phyloP scores from a whole-genome alignment of 2,797 vertebrate species.

The Chrosomus eos region DNA sequence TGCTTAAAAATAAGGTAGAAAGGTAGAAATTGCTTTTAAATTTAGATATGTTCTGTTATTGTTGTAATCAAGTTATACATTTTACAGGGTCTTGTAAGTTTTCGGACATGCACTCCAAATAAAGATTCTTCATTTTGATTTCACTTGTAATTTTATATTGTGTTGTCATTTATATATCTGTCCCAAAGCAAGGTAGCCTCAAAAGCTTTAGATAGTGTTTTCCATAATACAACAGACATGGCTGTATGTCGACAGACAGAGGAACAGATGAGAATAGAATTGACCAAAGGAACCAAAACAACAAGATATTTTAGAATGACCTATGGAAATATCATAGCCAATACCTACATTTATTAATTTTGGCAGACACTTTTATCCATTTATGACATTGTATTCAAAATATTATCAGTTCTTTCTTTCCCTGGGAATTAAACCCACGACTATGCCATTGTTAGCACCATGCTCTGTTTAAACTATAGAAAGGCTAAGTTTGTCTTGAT shows the following conservation, averaged over 20 bases:
- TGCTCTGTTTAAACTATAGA: too few species aligned
- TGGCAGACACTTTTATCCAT: too few species aligned
- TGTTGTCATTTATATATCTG: slow-evolving; percentile 3
- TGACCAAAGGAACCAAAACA: not conserved
- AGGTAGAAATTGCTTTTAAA: not conserved
- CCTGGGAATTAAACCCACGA: too few species aligned
- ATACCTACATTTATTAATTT: not conserved
- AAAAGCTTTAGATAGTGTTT: not conserved
- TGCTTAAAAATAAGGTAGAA: not conserved
- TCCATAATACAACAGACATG: not conserved
- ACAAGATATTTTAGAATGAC: not conserved
- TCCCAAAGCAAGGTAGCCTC: not conserved
- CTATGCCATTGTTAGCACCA: too few species aligned
- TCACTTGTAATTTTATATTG: too few species aligned
- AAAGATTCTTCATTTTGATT: slow-evolving; percentile 8
- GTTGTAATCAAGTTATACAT: not conserved
- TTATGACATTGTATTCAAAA: too few species aligned
- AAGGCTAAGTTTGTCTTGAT: too few species aligned
- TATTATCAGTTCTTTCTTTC: too few species aligned
- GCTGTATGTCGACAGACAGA: not conserved
- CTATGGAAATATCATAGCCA: not conserved
- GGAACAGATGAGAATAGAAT: not conserved
- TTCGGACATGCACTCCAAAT: not conserved
- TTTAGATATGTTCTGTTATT: not conserved
- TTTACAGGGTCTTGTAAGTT: not conserved